Evolutionary conservation across 2,888 invertebrate genomes (phyloP), one percentile per base, ranked within the genome.

Genomic region (Matsumyia berberina): DNA sequence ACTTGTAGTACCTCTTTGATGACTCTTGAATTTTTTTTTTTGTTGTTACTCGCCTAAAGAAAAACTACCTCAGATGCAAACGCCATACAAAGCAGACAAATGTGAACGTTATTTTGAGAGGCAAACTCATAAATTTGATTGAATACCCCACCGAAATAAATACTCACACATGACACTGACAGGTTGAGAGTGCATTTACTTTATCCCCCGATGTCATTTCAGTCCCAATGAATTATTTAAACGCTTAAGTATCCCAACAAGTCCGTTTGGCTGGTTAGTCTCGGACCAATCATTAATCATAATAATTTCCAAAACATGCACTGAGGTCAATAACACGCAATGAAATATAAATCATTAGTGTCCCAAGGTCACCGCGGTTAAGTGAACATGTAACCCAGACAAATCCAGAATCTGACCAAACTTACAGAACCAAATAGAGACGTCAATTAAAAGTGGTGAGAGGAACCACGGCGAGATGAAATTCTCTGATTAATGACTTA

Each of bases 251-350:
- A 31, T 15, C 12, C 39, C 11, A 58, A n/a, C n/a, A n/a, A n/a
- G n/a, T n/a, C n/a, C n/a, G n/a, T n/a, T n/a, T n/a, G n/a, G n/a
- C n/a, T n/a, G n/a, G n/a, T n/a, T n/a, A n/a, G n/a, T n/a, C 24
- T 12, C 69, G 42, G 15, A 17, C 9, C 5, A 15, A 5, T 44
- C 31, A 42, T 15, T 17, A 44, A 42, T 19, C 31, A 55, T 9
- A 55, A 69, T 44, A 31, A 55, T 37, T 15, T 51, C 7, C 35
- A 19, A 5, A 35, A 6, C 64, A 49, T 46, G 12, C 49, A 44
- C 49, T 51, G 49, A 64, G 64, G 64, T 64, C 64, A 55, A 15
- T 69, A 42, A 55, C 67, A 55, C 31, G 12, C 37, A 11, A 35
- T 49, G 37, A 12, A 24, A 49, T 17, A n/a, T 11, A 31, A 37